Percentiles rank a stretch among this genome's conserved stretches.
These are phyloP conservation scores for Leptura quadrifasciata DNA, from an alignment of 2,888 invertebrate genomes.

Conservation along the genomic window DNA sequence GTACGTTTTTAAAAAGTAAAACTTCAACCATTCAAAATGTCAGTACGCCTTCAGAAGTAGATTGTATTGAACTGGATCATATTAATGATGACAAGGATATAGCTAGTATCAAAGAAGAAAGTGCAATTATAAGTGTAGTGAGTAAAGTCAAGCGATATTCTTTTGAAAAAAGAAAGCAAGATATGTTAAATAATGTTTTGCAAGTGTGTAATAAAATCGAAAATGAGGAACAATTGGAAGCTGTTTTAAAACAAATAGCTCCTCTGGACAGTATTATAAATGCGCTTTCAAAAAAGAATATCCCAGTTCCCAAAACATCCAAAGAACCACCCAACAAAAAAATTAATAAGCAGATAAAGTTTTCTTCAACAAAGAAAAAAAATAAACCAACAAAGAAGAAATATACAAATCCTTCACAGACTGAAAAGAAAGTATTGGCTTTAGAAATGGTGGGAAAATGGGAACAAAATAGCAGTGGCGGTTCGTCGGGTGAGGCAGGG, in stretches of 20 bases:
- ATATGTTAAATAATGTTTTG: background rate
- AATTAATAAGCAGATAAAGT: background rate
- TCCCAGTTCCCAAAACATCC: background rate
- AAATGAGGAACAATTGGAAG: conserved; percentile 23
- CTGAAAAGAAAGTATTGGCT: background rate
- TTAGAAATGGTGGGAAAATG: conserved; percentile 5
- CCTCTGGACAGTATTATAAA: conserved; percentile 7
- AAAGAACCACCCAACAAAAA: conserved; percentile 16
- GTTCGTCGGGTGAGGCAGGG: too few species aligned
- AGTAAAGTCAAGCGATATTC: background rate
- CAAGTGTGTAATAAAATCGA: background rate
- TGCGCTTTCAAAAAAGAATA: conserved; percentile 9
- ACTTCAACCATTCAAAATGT: background rate
- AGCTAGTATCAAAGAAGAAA: background rate
- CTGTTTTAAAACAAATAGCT: conserved; percentile 12
- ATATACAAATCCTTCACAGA: background rate
- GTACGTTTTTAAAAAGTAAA: background rate
- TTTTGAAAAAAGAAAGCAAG: conserved; percentile 11
- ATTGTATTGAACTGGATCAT: background rate
- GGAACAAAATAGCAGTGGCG: background rate
- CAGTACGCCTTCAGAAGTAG: background rate
- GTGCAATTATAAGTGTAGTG: background rate
- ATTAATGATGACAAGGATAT: background rate
- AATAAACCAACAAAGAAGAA: background rate
- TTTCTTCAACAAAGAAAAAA: conserved; percentile 16